Conservation (phyloP, 2,797 vertebrate genomes). For the Carcharodon carcharias region DNA sequence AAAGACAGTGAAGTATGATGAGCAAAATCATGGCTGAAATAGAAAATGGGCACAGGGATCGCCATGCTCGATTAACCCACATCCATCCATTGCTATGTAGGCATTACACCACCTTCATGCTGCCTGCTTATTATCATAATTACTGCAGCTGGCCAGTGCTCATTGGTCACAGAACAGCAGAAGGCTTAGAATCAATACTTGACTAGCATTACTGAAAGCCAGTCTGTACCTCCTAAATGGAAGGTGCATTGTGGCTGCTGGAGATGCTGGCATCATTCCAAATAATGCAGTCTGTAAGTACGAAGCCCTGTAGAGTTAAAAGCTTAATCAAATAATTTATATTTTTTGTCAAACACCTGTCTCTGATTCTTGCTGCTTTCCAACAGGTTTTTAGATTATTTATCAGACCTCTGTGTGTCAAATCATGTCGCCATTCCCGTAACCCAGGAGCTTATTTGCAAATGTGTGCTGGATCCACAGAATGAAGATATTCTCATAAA, state of each 20-base stretch:
- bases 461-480: slow-evolving; percentile 88
- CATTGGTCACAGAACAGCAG: neutral
- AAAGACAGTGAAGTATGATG: neutral
- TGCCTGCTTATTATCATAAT: neutral
- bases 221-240: neutral
- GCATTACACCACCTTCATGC: neutral
- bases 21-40: neutral
- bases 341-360: neutral
- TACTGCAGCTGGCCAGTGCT: neutral
- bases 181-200: neutral
- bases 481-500: slow-evolving; percentile 97
- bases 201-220: neutral
- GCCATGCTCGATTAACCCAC: neutral
- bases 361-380: neutral
- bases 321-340: neutral
- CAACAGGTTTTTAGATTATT: slow-evolving; percentile 88
- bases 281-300: neutral
- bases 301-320: neutral
- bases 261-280: neutral
- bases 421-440: slow-evolving; percentile 94
- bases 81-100: neutral
- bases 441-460: slow-evolving; percentile 97
- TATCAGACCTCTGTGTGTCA: slow-evolving; percentile 93
- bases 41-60: neutral
- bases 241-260: neutral